A percentile compares a stretch with the other conserved stretches of the same genome.
phyloP scores from a whole-genome alignment of 2,797 vertebrate genomes.

The Sebastes hubbsi region DNA sequence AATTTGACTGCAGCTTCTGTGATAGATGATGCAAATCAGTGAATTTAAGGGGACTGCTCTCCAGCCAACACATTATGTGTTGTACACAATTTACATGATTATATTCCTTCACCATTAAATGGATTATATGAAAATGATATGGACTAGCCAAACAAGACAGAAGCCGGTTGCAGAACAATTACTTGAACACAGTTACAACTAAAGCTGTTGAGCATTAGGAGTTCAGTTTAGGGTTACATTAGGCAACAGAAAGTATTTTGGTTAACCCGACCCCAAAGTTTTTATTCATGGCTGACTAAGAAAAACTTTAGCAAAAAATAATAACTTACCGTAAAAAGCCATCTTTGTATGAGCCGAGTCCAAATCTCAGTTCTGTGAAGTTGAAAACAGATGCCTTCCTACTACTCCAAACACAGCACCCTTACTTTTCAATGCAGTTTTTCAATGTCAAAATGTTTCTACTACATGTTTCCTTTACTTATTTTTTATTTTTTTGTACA shows the following conservation, averaged over 20 bases:
- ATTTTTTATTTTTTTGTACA: not conserved
- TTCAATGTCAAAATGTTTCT: slow-evolving; percentile 20
- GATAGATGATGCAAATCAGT: not conserved
- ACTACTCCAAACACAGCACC: slow-evolving; percentile 31
- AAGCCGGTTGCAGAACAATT: not conserved
- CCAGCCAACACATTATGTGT: not conserved
- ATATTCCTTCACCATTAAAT: not conserved
- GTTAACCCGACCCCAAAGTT: slow-evolving; percentile 29
- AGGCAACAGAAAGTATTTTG: slow-evolving; percentile 27
- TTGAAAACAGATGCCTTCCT: slow-evolving; percentile 61
- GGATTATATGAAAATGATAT: not conserved
- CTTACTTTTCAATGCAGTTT: slow-evolving; percentile 25
- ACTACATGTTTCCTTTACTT: not conserved
- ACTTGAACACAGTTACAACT: not conserved
- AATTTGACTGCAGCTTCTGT: not conserved
- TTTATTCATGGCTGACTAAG: slow-evolving; percentile 40
- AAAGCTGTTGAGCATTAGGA: not conserved
- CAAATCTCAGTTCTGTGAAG: slow-evolving; percentile 42
- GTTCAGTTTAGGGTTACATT: slow-evolving; percentile 16
- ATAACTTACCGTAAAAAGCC: slow-evolving; percentile 36
- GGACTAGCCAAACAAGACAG: not conserved
- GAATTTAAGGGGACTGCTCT: not conserved
- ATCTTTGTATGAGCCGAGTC: slow-evolving; percentile 37
- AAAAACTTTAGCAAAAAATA: slow-evolving; percentile 30
- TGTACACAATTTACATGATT: not conserved